A percentile compares a stretch with the other conserved stretches of the same genome.
phyloP scores from a whole-genome alignment of 2,113 vertebrate species.

The Tachysurus vachellii region DNA sequence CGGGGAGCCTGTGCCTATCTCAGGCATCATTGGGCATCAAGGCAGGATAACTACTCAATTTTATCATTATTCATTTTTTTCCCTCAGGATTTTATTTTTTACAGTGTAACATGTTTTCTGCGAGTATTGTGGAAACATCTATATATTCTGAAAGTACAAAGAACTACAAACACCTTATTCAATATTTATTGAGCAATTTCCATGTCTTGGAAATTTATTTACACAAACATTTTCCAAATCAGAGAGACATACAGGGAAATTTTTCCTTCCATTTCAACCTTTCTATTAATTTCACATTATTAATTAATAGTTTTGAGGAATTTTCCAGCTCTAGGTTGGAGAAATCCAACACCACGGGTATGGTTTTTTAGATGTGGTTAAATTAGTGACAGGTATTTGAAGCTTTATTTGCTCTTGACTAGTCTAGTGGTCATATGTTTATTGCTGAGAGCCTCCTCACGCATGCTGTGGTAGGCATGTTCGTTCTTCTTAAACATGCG shows the following conservation, averaged over 20 bases:
- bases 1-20: no score
- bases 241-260: not conserved
- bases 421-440: slow-evolving; percentile 76
- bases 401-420: slow-evolving; percentile 52
- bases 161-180: not conserved
- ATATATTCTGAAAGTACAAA: not conserved
- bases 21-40: no score
- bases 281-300: not conserved
- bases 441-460: slow-evolving; percentile 81
- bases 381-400: not conserved
- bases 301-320: not conserved
- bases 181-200: not conserved
- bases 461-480: slow-evolving; percentile 80
- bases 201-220: slow-evolving; percentile 33
- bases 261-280: not conserved
- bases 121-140: not conserved
- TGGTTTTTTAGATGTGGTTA: not conserved
- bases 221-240: slow-evolving; percentile 31
- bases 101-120: no score
- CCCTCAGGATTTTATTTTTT: no score
- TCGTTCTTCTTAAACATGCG: slow-evolving; percentile 86
- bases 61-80: no score
- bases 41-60: no score
- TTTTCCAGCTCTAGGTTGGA: not conserved
- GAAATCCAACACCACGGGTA: not conserved